Conservation (phyloP, 2,797 vertebrate genomes). For the Notamacropus eugenii region DNA sequence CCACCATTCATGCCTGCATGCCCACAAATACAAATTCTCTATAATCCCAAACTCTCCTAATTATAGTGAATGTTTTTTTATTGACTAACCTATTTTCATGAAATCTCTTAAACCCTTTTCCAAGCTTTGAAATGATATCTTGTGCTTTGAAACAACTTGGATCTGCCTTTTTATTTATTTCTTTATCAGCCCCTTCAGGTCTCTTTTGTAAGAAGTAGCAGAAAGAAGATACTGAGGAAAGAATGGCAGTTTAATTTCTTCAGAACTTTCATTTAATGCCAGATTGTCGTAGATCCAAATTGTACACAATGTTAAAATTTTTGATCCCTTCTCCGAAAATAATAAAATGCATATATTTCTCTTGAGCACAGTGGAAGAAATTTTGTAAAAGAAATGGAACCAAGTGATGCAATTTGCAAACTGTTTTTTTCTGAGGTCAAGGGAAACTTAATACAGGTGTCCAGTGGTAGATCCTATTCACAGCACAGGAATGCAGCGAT, state of each 20-base stretch:
- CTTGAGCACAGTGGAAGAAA: background rate
- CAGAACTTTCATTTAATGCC: conserved; percentile 16
- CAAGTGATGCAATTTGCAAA: background rate
- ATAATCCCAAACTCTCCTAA: conserved; percentile 44
- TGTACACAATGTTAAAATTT: conserved; percentile 29
- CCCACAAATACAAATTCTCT: conserved; percentile 39
- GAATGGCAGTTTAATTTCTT: background rate
- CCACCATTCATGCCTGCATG: conserved; percentile 15
- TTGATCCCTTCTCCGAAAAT: background rate
- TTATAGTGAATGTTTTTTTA: conserved; percentile 29
- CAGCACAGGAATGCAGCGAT: conserved; percentile 12
- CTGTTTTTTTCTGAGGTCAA: background rate
- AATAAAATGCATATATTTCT: conserved; percentile 15
- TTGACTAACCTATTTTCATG: conserved; percentile 45
- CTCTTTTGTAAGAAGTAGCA: conserved; percentile 26
- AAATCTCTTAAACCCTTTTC: conserved; percentile 23
- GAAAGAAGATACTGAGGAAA: conserved; percentile 3
- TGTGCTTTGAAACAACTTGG: conserved; percentile 37
- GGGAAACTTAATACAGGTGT: conserved; percentile 30
- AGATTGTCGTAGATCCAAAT: conserved; percentile 37
- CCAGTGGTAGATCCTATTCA: conserved; percentile 24
- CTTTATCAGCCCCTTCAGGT: background rate
- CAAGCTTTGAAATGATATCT: conserved; percentile 32
- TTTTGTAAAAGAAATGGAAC: conserved; percentile 38
- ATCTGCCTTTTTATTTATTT: background rate